Percentiles rank a stretch among this genome's conserved stretches.
Conservation (phyloP, 2,888 invertebrate genomes). For the Caenorhabditis wallacei region DNA sequence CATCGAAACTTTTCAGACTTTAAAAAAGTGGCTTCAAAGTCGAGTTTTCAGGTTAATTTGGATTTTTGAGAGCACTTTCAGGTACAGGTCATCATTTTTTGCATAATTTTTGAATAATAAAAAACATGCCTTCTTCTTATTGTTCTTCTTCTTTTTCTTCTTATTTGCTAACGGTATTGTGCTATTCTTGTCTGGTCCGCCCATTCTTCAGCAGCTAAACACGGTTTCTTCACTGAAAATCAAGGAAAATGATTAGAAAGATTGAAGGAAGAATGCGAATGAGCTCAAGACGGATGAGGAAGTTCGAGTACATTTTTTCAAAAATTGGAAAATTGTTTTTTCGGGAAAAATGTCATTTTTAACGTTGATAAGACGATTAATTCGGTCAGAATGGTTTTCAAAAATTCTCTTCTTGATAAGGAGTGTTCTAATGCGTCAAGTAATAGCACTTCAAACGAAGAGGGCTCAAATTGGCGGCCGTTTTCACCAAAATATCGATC, state of each 20-base stretch:
- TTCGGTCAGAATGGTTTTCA: constrained; percentile 13
- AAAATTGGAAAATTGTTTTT: background rate
- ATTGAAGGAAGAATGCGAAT: background rate
- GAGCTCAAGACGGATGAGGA: too few relatives aligned
- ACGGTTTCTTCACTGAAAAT: constrained; percentile 56
- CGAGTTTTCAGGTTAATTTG: background rate
- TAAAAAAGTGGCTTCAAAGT: too few relatives aligned
- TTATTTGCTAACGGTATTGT: constrained; percentile 73
- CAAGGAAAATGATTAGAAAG: background rate
- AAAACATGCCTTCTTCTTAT: constrained; percentile 72
- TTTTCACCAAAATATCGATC: constrained; percentile 63
- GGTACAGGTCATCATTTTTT: background rate
- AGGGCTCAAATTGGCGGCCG: constrained; percentile 57
- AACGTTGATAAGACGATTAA: constrained; percentile 27
- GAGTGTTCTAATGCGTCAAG: background rate
- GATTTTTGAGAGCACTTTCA: background rate
- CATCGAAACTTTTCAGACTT: too few relatives aligned
- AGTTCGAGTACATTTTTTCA: too few relatives aligned
- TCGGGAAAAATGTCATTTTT: background rate
- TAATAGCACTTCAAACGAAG: constrained; percentile 27
- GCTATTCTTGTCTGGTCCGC: constrained; percentile 71
- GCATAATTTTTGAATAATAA: background rate
- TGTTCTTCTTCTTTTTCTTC: constrained; percentile 77
- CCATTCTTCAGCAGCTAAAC: constrained; percentile 51
- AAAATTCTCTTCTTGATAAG: constrained; percentile 31